Conservation (phyloP, 2,113 vertebrate genomes). For the Empidonax traillii region DNA sequence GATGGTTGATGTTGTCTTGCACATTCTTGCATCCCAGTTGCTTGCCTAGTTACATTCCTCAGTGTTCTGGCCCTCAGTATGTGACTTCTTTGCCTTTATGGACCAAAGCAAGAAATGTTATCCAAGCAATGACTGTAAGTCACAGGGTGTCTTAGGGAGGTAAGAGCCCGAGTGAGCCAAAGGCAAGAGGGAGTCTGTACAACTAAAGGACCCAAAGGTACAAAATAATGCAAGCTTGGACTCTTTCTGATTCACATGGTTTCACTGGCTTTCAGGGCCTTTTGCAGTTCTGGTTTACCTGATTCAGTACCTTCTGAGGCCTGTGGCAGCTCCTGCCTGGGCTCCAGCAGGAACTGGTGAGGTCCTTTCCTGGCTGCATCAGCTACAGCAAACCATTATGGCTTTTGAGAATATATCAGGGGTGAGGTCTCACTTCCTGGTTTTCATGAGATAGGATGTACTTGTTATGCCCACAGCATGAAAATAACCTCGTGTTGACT, state of each 20-base stretch:
- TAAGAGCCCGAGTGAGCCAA: background rate
- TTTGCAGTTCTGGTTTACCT: background rate
- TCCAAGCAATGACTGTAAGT: background rate
- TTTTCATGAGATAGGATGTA: slow-evolving; percentile 52
- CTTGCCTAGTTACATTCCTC: slow-evolving; percentile 22
- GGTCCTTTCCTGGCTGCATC: background rate
- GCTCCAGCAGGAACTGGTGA: background rate
- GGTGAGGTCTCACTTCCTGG: background rate
- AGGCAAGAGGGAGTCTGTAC: background rate
- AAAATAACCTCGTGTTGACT: slow-evolving; percentile 68
- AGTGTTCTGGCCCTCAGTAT: slow-evolving; percentile 14
- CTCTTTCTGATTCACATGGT: background rate
- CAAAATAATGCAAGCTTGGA: background rate
- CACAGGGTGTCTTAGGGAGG: background rate
- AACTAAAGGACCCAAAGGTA: background rate
- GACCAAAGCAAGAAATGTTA: slow-evolving; percentile 3
- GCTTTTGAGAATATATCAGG: background rate
- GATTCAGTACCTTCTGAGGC: background rate
- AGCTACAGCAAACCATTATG: background rate
- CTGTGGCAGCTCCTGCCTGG: background rate
- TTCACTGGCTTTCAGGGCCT: background rate
- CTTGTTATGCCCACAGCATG: slow-evolving; percentile 64
- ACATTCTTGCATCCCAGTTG: slow-evolving; percentile 37
- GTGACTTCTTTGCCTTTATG: slow-evolving; percentile 36
- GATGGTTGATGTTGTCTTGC: slow-evolving; percentile 12